phyloP scores from a whole-genome alignment of 2,888 invertebrate genomes.

The Lasioglossum calceatum region DNA sequence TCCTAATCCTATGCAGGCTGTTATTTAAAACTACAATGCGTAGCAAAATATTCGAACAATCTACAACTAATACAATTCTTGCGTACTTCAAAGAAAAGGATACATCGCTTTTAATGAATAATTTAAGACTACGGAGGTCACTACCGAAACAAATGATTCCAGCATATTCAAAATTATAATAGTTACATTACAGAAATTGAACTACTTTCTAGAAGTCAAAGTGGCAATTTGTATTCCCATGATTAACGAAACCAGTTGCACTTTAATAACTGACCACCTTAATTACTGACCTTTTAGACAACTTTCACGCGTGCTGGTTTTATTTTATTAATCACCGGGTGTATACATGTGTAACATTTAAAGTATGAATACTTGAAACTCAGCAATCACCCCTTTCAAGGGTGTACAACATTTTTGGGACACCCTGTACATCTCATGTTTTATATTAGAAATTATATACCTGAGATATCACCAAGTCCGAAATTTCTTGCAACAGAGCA shows the following conservation, averaged over 20 bases:
- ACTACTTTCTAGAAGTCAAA: neutral
- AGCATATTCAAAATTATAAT: neutral
- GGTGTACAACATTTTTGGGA: neutral
- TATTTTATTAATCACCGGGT: neutral
- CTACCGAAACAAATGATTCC: neutral
- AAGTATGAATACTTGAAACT: neutral
- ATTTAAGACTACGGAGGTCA: neutral
- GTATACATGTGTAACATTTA: neutral
- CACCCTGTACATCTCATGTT: neutral
- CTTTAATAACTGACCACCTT: neutral
- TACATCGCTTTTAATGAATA: neutral
- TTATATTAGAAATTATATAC: conserved; percentile 69
- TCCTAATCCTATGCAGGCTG: neutral
- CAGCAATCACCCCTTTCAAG: neutral
- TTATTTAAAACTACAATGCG: neutral
- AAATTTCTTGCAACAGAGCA: conserved; percentile 91
- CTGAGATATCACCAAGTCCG: conserved; percentile 92
- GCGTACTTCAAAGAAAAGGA: neutral
- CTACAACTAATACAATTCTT: neutral
- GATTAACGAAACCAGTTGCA: neutral
- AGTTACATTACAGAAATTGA: neutral
- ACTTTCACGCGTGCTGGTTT: neutral
- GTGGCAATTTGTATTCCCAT: neutral
- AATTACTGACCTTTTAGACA: neutral
- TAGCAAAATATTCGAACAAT: neutral